Evolutionary conservation across 2,888 invertebrate genomes (phyloP).

Genomic region (Philereme transversata): DNA sequence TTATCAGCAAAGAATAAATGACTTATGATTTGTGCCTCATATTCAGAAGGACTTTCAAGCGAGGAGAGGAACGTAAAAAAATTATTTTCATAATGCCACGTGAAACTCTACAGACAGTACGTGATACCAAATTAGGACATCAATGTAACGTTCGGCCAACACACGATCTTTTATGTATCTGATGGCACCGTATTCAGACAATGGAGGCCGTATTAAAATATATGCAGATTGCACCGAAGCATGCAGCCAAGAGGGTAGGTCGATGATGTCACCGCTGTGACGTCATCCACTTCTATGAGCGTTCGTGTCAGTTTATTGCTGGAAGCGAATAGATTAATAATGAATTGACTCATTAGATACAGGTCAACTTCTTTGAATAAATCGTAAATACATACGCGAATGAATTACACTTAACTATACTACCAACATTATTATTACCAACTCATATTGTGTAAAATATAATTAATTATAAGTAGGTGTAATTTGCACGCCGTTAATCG

Average conservation of each 20-base stretch:
- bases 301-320: slow-evolving; percentile 38
- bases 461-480: too few relatives aligned
- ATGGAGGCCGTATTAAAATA: slow-evolving; percentile 33
- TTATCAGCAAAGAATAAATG: too few relatives aligned
- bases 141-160: not conserved
- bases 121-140: not conserved
- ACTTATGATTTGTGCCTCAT: too few relatives aligned
- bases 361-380: slow-evolving; percentile 21
- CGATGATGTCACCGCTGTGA: slow-evolving; percentile 58
- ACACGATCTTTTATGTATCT: slow-evolving; percentile 12
- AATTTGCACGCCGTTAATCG: too few relatives aligned
- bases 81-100: too few relatives aligned
- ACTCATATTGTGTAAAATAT: too few relatives aligned
- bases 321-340: slow-evolving; percentile 32
- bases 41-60: too few relatives aligned
- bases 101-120: too few relatives aligned
- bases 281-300: slow-evolving; percentile 45
- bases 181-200: slow-evolving; percentile 19
- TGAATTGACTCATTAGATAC: slow-evolving; percentile 30
- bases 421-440: too few relatives aligned
- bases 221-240: slow-evolving; percentile 44
- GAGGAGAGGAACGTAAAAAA: too few relatives aligned
- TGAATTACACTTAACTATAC: not conserved
- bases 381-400: not conserved
- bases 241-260: slow-evolving; percentile 38